phyloP scores from a whole-genome alignment of 2,888 invertebrate species.

The Griposia aprilina region DNA sequence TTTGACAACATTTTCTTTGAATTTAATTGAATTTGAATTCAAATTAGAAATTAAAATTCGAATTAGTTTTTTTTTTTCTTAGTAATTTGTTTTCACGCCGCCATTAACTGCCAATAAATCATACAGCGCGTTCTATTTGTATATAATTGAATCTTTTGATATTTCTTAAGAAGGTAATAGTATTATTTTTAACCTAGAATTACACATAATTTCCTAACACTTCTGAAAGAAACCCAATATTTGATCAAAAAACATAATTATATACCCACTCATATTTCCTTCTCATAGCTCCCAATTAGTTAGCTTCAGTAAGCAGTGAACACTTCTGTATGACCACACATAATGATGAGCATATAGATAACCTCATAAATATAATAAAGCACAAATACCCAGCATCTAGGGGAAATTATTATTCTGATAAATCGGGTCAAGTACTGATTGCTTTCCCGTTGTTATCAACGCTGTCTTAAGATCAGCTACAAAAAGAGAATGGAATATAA shows the following conservation, averaged over 20 bases:
- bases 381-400: constrained; percentile 4
- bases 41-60: no score
- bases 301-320: constrained; percentile 6
- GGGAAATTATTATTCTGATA: constrained; percentile 44
- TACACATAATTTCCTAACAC: constrained; percentile 13
- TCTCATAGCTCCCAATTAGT: constrained; percentile 14
- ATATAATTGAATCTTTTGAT: constrained; percentile 15
- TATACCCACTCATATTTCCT: neutral
- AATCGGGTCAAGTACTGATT: constrained; percentile 64
- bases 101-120: neutral
- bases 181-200: neutral
- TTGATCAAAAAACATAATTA: constrained; percentile 36
- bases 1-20: no score
- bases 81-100: neutral
- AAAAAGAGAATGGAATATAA: constrained; percentile 19
- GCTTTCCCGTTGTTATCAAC: constrained; percentile 32
- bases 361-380: constrained; percentile 46
- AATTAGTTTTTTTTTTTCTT: neutral
- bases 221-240: constrained; percentile 1
- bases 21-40: no score
- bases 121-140: neutral
- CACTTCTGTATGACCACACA: constrained; percentile 33
- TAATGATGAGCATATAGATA: constrained; percentile 17
- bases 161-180: constrained; percentile 4
- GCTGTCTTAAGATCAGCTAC: constrained; percentile 9